These are phyloP conservation scores for Trichacis sp. DNA, from an alignment of 2,888 invertebrate species.

Conservation along the genomic window DNA sequence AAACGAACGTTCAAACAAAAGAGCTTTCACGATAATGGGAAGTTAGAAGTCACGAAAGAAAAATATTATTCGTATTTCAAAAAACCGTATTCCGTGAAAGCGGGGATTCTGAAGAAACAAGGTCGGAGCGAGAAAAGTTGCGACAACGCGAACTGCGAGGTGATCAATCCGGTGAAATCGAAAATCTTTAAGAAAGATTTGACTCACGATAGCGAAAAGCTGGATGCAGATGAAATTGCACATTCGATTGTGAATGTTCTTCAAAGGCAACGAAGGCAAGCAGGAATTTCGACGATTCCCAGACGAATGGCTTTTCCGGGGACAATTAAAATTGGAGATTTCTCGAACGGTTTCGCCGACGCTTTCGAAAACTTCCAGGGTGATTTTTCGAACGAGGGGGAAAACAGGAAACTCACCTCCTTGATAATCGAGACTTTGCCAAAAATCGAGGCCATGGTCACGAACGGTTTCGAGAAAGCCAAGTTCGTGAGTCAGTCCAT, in stretches of 20 bases:
- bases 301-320: conserved; percentile 4
- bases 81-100: not conserved
- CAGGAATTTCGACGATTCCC: conserved; percentile 10
- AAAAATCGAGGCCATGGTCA: conserved; percentile 48
- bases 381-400: conserved; percentile 15
- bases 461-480: conserved; percentile 46
- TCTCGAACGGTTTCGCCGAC: not conserved
- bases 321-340: not conserved
- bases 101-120: not conserved
- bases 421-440: conserved; percentile 49
- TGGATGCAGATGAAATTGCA: not conserved
- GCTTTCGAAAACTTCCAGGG: conserved; percentile 8
- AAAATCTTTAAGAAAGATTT: conserved; percentile 28
- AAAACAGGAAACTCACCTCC: conserved; percentile 34
- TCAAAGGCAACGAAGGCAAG: conserved; percentile 11
- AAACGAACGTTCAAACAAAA: no score
- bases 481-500: conserved; percentile 51
- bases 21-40: not conserved
- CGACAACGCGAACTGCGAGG: not conserved
- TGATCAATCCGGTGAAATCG: not conserved
- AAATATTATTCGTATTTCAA: no score
- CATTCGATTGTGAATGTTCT: not conserved
- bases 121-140: not conserved
- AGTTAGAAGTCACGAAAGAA: not conserved
- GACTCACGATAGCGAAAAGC: not conserved